Evolutionary conservation across 2,888 invertebrate genomes (phyloP).

Genomic region (Odontomyia ornata): DNA sequence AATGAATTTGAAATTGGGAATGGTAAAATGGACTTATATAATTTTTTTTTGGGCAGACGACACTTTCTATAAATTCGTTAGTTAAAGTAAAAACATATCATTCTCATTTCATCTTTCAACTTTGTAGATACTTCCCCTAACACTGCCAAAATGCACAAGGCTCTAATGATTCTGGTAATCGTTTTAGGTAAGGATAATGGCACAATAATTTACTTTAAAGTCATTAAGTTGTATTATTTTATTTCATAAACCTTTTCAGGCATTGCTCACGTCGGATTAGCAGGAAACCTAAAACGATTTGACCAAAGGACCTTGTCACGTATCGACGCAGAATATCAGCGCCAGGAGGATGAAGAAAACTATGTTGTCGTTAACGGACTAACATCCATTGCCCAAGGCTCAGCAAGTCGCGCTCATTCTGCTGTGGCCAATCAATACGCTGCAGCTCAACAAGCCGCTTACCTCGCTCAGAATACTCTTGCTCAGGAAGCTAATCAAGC

Average conservation of each 20-base stretch:
- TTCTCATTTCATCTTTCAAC: not conserved
- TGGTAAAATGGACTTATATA: too few relatives aligned
- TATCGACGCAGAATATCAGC: not conserved
- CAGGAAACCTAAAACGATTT: not conserved
- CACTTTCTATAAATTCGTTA: too few relatives aligned
- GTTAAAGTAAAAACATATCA: not conserved
- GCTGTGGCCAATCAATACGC: conserved; percentile 78
- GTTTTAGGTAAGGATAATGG: not conserved
- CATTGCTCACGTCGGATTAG: not conserved
- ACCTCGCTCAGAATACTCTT: conserved; percentile 78
- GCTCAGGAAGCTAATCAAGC: conserved; percentile 81
- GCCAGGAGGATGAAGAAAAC: not conserved
- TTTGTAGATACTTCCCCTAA: not conserved
- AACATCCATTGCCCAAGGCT: conserved; percentile 76
- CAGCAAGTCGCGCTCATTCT: conserved; percentile 79
- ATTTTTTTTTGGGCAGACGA: too few relatives aligned
- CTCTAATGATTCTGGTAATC: not conserved
- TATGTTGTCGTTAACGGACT: conserved; percentile 69
- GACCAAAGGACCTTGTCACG: not conserved
- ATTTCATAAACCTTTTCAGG: not conserved
- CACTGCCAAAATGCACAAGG: not conserved
- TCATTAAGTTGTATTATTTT: too few relatives aligned
- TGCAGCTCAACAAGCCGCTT: conserved; percentile 82
- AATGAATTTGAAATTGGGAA: too few relatives aligned
- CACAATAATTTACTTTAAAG: not conserved